phyloP scores from a whole-genome alignment of 1,140 invertebrate genomes.

The Kradibia gibbosae region DNA sequence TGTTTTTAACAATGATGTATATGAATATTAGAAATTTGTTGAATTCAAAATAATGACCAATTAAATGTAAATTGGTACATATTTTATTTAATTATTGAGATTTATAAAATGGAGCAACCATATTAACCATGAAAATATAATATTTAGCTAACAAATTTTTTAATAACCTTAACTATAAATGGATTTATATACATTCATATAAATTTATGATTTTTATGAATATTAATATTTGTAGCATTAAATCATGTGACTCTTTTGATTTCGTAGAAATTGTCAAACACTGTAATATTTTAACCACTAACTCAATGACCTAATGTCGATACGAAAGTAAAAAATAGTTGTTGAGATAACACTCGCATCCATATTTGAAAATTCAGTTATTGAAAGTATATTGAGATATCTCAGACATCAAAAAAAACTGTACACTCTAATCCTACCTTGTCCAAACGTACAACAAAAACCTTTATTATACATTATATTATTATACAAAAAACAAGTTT shows the following conservation, averaged over 20 bases:
- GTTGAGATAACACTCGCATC: constrained; percentile 27
- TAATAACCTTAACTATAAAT: background rate
- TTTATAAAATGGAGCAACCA: background rate
- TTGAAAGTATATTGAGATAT: background rate
- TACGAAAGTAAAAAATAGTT: constrained; percentile 32
- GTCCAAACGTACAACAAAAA: background rate
- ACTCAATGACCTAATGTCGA: constrained; percentile 26
- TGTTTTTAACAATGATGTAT: too few relatives aligned
- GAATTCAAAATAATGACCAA: too few relatives aligned
- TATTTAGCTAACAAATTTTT: background rate
- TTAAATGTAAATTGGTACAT: too few relatives aligned
- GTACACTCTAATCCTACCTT: background rate
- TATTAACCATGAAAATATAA: background rate
- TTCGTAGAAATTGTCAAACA: background rate
- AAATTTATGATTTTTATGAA: background rate
- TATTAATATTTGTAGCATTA: background rate
- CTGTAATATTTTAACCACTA: background rate
- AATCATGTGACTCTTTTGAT: background rate
- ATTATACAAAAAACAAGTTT: background rate
- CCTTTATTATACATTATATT: background rate
- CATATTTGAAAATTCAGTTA: constrained; percentile 24
- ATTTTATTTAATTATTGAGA: background rate
- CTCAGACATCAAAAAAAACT: constrained; percentile 32
- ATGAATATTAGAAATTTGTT: too few relatives aligned
- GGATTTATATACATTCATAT: constrained; percentile 3